Base-by-base conservation (phyloP, 2,797 vertebrate species). In the Esox lucius region DNA sequence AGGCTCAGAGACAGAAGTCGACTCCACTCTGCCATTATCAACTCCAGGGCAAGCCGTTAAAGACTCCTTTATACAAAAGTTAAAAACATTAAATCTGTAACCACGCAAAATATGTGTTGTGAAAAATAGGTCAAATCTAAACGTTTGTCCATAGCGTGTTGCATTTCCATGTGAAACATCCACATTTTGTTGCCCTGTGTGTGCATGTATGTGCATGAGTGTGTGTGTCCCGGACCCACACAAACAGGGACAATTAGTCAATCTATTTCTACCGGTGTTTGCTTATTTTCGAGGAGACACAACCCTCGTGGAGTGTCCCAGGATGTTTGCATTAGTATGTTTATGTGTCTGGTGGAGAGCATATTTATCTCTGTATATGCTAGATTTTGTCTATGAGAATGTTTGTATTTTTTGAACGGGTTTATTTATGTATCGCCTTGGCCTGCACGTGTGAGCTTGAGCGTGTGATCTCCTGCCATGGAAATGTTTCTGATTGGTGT, bases 161-260 rank as follows among this genome's bases (percentile, higher is more conserved):
- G n/a, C n/a, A n/a, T n/a, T n/a, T n/a, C 28, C 28, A 31, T 31
- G 28, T 31, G 28, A 31, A 31, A 31, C 3, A 3, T 31, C 28
- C 28, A 1, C 31, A 31, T 31, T 28, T 31, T 3, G 12, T 65
- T 2, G 1, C 11, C 13, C 24, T 67, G 65, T 67, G 65, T 49
- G 68, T 48, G 68, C 24, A 42, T 48, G 68, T 48, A 17, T 69
- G 74, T 80, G 81, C 87, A 79, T 71, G 70, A 71, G 51, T 71
- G 51, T 71, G 70, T 93, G 92, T 92, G 90, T 94, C 93, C 94
- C 3, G 28, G 28, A 31, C 28, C 28, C 28, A 31, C 28, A 31
- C 28, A 31, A 31, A 31, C 28, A 31, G 69, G 33, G 76, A 78
- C 39, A 77, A 69, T 76, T 72, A 72, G 24, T 86, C 68, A 84